Base-by-base conservation (phyloP, 1,140 invertebrate species). In the Hypothenemus hampei region DNA sequence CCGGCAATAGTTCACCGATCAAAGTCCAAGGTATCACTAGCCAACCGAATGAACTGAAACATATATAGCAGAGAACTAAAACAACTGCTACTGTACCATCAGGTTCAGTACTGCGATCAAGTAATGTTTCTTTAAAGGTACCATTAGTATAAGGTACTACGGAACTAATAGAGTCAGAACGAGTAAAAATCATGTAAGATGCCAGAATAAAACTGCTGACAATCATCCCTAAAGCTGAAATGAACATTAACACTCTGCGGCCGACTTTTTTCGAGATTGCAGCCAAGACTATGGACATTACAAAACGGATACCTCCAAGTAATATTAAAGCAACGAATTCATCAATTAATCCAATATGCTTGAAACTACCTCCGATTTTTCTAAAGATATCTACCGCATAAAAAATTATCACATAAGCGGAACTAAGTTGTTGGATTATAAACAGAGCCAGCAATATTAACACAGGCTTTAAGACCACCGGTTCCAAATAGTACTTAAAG, bases 331-430 rank as follows among this genome's bases (percentile, higher is more conserved):
- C 74, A 0, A 70, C 65, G 58, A 75, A 77, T 48, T 75, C 73
- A 54, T 75, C 65, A 2, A 75, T 65, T 10, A 44, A 18, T 5
- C 53, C 53, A 21, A 66, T 70, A 18, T 61, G 58, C 4, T 73
- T 70, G 15, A 79, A 73, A 10, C 69, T 63, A 3, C 72, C 73
- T 3, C 73, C 75, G 11, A 80, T 68, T 52, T 73, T 65, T 19
- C 69, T 59, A 53, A 80, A 83, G 43, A 80, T 73, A 3, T 78
- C 75, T 2, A 82, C 77, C 0, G 82, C 79, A 62, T 86, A 86
- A 62, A 86, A 86, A 53, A 86, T 81, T 2, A 87, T 73, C 1
- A 80, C 79, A 67, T 86, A 82, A 26, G 71, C 69, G 6, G 80
- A 80, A 1, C 75, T 74, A 0, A 80, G 56, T 66, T 83, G 81